These are phyloP conservation scores for Littorina saxatilis DNA, from an alignment of 1,140 invertebrate genomes.

Conservation along the genomic window DNA sequence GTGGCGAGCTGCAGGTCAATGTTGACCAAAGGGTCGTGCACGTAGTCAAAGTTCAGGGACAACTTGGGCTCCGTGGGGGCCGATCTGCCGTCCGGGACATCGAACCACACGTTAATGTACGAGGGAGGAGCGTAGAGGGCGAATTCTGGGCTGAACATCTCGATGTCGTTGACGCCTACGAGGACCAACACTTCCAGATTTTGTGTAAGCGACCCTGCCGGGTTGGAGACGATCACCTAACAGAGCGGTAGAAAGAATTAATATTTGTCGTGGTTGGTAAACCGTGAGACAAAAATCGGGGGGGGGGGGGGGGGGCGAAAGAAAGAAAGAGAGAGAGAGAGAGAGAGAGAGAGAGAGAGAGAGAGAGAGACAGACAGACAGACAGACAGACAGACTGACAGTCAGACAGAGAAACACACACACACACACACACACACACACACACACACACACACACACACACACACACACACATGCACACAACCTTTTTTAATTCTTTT, in stretches of 20 bases:
- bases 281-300: no score
- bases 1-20: conserved; percentile 1
- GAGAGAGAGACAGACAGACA: no score
- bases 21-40: not conserved
- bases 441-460: no score
- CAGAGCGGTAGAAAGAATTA: no score
- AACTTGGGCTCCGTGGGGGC: conserved; percentile 49
- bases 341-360: no score
- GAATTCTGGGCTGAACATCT: conserved; percentile 40
- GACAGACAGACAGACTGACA: no score
- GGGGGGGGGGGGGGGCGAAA: no score
- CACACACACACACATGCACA: not conserved
- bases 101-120: conserved; percentile 49
- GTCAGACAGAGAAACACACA: no score
- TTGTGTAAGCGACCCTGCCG: conserved; percentile 51
- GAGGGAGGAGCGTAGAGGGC: conserved; percentile 57
- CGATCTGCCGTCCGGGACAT: conserved; percentile 38
- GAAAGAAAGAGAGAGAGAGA: no score
- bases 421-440: no score
- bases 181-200: conserved; percentile 50
- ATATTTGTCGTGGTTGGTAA: no score
- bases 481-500: no score
- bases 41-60: conserved; percentile 1
- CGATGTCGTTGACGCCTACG: conserved; percentile 53
- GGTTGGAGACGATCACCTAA: conserved; percentile 57